Evolutionary conservation across 1,140 invertebrate species (phyloP), one percentile per base, ranked within the genome.

Genomic region (Platyscapa corneri): DNA sequence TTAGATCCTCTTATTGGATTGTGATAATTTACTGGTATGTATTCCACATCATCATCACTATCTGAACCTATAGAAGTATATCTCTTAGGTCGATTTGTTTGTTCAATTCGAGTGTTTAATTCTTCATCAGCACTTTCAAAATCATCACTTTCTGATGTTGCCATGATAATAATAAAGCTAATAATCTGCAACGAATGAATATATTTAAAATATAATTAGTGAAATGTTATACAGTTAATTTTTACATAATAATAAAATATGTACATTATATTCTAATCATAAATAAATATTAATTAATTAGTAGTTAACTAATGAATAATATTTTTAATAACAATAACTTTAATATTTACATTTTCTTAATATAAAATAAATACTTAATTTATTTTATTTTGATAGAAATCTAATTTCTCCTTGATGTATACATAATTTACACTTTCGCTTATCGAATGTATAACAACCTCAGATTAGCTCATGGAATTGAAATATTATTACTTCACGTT

Each of bases 121-220:
- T 95, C 95, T 87, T 96, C 95, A 88, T 96, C 95, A 16, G 95
- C 95, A 90, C 95, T 96, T 88, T 95, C 95, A 90, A 96, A 96
- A 90, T 95, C 95, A 88, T 96, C 96, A 91, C 95, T 96, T 83
- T 96, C 96, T 83, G 95, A 96, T 16, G 95, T 95, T 89, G 95
- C 94, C 96, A 96, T 96, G 7, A 34, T 77, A 37, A 37, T 49
- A 56, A 34, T 60, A 78, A 12, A 67, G 10, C 39, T 65, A 85
- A n/a, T 64, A 42, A 64, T 74, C 70, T 81, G 74, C 42, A 65
- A 65, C 27, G 64, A 72, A 84, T 14, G 12, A 46, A 46, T 7
- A 46, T 46, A 12, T n/a, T n/a, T n/a, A n/a, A n/a, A n/a, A n/a
- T 65, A 34, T 27, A 46, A n/a, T 3, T 30, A 39, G 20, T 79